phyloP scores from a whole-genome alignment of 2,888 invertebrate species.

The Arge pagana region DNA sequence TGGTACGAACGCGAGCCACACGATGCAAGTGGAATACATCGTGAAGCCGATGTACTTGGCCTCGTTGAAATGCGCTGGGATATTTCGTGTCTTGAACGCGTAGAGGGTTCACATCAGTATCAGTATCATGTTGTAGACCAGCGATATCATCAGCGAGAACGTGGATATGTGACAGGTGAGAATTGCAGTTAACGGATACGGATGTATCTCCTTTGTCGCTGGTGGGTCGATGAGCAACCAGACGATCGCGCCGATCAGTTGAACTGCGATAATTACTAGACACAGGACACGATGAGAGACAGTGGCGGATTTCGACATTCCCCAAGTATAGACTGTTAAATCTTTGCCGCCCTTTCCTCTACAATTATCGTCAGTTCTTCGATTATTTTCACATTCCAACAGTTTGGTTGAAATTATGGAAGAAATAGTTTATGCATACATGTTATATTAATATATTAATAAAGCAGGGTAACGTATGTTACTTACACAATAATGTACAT shows the following conservation, averaged over 20 bases:
- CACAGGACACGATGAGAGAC: too few relatives aligned
- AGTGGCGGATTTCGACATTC: too few relatives aligned
- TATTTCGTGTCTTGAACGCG: slow-evolving; percentile 80
- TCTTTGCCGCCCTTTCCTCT: too few relatives aligned
- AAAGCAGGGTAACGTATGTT: too few relatives aligned
- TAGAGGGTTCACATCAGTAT: slow-evolving; percentile 78
- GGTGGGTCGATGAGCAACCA: slow-evolving; percentile 78
- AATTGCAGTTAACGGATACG: slow-evolving; percentile 66
- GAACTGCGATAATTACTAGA: slow-evolving; percentile 68
- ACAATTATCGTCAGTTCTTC: too few relatives aligned
- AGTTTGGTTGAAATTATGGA: too few relatives aligned
- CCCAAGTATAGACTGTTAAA: too few relatives aligned
- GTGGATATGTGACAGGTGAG: slow-evolving; percentile 74
- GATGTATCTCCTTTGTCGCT: slow-evolving; percentile 66
- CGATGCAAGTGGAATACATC: slow-evolving; percentile 83
- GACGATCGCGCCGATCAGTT: slow-evolving; percentile 69
- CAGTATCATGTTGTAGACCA: slow-evolving; percentile 76
- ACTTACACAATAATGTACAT: too few relatives aligned
- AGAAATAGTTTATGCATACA: too few relatives aligned
- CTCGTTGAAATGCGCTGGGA: slow-evolving; percentile 83
- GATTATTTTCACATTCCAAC: too few relatives aligned
- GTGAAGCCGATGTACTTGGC: slow-evolving; percentile 83
- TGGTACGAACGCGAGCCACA: slow-evolving; percentile 81
- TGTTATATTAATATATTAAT: too few relatives aligned
- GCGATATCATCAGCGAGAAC: slow-evolving; percentile 73